A percentile compares a stretch with the other conserved stretches of the same genome.
phyloP scores from a whole-genome alignment of 2,797 vertebrate species.

The Heliangelus exortis region DNA sequence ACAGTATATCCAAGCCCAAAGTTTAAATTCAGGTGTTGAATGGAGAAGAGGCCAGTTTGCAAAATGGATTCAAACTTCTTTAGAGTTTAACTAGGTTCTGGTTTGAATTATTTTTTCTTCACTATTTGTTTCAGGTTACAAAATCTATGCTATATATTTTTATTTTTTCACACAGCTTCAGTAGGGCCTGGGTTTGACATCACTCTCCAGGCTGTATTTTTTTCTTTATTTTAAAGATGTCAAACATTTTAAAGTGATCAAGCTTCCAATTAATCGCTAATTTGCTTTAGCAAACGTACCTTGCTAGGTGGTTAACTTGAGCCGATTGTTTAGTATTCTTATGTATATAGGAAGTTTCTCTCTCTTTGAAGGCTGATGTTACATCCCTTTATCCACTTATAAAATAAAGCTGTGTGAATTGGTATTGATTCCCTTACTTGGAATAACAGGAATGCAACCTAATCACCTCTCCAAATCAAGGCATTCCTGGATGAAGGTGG shows the following conservation, averaged over 20 bases:
- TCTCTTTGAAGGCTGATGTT: neutral
- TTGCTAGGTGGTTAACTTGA: constrained; percentile 13
- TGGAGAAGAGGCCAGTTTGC: neutral
- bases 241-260: neutral
- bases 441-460: constrained; percentile 15
- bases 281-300: constrained; percentile 3
- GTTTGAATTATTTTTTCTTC: neutral
- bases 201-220: neutral
- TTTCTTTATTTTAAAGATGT: neutral
- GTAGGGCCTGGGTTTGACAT: neutral
- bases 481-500: constrained; percentile 3
- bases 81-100: neutral
- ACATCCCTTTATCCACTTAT: constrained; percentile 14
- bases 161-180: neutral
- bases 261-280: constrained; percentile 3
- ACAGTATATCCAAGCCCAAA: neutral
- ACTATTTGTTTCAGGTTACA: neutral
- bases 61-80: neutral
- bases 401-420: constrained; percentile 53
- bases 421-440: constrained; percentile 44
- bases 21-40: neutral
- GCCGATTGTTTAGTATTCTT: neutral
- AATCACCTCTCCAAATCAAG: neutral
- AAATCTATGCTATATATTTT: neutral
- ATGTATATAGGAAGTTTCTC: neutral